Conservation (phyloP, 2,888 invertebrate species). For the Hemithea aestivaria region DNA sequence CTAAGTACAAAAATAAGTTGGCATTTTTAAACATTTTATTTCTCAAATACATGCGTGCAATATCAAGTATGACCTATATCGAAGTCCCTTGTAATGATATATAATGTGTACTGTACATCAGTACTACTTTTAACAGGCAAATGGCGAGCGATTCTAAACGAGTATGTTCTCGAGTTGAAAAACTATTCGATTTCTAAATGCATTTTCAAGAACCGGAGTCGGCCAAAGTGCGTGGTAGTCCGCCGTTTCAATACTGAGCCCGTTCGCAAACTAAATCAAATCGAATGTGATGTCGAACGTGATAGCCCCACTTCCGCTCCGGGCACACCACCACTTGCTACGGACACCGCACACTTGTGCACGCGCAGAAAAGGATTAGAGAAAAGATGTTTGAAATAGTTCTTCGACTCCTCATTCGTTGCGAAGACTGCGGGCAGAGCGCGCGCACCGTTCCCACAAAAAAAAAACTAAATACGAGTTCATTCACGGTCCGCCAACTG, state of each 20-base stretch:
- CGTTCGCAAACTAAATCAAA: slow-evolving; percentile 32
- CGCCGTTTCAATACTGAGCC: slow-evolving; percentile 1
- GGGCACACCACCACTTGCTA: slow-evolving; percentile 51
- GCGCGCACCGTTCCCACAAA: slow-evolving; percentile 38
- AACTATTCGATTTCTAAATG: too few relatives aligned
- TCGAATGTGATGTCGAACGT: slow-evolving; percentile 39
- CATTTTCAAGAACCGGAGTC: too few relatives aligned
- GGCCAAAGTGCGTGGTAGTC: too few relatives aligned
- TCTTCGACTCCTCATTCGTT: slow-evolving; percentile 72
- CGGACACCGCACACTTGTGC: slow-evolving; percentile 51
- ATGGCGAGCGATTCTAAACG: too few relatives aligned
- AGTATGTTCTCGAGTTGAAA: too few relatives aligned
- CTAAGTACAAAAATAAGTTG: too few relatives aligned
- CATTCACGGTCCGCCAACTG: slow-evolving; percentile 60
- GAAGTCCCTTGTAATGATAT: too few relatives aligned
- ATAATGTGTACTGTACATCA: too few relatives aligned
- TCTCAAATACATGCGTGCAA: too few relatives aligned
- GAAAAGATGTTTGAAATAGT: slow-evolving; percentile 76
- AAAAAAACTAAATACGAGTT: slow-evolving; percentile 45
- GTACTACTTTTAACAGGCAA: too few relatives aligned
- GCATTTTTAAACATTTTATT: too few relatives aligned
- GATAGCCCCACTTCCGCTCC: slow-evolving; percentile 47
- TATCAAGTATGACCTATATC: too few relatives aligned
- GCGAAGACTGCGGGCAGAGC: slow-evolving; percentile 61
- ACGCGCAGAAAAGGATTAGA: slow-evolving; percentile 69